A percentile compares a stretch with the other conserved stretches of the same genome.
phyloP scores from a whole-genome alignment of 2,888 invertebrate species.

The Melikaiella ostensackeni region DNA sequence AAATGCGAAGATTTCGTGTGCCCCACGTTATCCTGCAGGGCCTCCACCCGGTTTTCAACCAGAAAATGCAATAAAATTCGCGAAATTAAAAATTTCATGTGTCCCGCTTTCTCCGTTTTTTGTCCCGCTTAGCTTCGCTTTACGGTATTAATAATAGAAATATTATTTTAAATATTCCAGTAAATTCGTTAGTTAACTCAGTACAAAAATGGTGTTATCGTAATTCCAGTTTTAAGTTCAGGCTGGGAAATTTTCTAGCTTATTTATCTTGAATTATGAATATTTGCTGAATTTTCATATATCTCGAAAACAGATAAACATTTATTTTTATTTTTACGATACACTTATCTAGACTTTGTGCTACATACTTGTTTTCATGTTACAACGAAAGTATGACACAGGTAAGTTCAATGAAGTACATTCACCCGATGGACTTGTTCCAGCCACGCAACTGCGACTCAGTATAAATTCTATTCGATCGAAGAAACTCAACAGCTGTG shows the following conservation, averaged over 20 bases:
- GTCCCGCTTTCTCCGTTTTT: no score
- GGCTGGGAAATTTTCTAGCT: no score
- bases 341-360: not conserved
- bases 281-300: not conserved
- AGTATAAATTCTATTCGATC: not conserved
- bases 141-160: not conserved
- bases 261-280: not conserved
- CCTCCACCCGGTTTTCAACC: no score
- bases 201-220: no score
- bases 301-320: not conserved
- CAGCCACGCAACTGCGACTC: constrained; percentile 40
- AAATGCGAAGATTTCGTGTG: no score
- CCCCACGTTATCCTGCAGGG: no score
- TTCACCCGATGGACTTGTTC: constrained; percentile 53
- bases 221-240: no score
- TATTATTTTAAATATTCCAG: not conserved
- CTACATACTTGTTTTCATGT: constrained; percentile 9
- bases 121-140: no score
- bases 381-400: constrained; percentile 32
- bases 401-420: constrained; percentile 54
- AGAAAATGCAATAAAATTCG: no score
- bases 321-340: not conserved
- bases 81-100: no score
- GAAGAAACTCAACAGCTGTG: not conserved
- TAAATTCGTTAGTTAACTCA: not conserved